Evolutionary conservation across 1,140 invertebrate genomes (phyloP), one percentile per base, ranked within the genome.

Genomic region (Scaptodrosophila lebanonensis): DNA sequence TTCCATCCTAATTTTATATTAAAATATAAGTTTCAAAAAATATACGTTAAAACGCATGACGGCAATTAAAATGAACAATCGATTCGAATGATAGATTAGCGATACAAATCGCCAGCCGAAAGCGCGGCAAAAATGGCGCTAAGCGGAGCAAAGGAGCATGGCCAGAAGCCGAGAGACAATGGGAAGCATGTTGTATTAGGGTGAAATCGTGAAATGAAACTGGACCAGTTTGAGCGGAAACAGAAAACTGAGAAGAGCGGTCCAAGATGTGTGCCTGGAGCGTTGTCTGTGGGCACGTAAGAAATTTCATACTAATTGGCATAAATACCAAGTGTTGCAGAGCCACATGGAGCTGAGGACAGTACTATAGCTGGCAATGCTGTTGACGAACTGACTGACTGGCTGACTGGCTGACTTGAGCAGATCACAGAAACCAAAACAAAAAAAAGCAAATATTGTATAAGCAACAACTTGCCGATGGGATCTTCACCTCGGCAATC

Each of bases 291-390:
- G 68, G 83, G 76, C 72, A 84, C 83, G 72, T 83, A 85, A 85
- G 83, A 85, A 85, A 85, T 85, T 85, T 85, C 83, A 85, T 85
- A 85, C 83, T 85, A 85, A 85, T 85, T 85, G 83, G 83, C 83
- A 85, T 85, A 85, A 85, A 85, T 85, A 85, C 83, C 83, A 85
- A 85, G 73, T 85, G 83, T 85, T 66, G 77, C 59, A 67, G 59
- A 70, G 61, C 67, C 59, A 53, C 66, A 18, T 58, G 20, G 9
- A 13, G 38, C 52, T 52, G 69, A 44, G 58, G 45, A 77, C 57
- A 60, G 47, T 59, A 64, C 65, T 67, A 65, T n/a, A 32, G 68
- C 75, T 69, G 75, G 51, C 61, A 20, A 40, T 6, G 22, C 35
- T 15, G 47, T 25, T 59, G 61, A 82, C 68, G 44, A 66, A 57